Evolutionary conservation across 1,140 invertebrate genomes (phyloP).

Genomic region (Myzus persicae): DNA sequence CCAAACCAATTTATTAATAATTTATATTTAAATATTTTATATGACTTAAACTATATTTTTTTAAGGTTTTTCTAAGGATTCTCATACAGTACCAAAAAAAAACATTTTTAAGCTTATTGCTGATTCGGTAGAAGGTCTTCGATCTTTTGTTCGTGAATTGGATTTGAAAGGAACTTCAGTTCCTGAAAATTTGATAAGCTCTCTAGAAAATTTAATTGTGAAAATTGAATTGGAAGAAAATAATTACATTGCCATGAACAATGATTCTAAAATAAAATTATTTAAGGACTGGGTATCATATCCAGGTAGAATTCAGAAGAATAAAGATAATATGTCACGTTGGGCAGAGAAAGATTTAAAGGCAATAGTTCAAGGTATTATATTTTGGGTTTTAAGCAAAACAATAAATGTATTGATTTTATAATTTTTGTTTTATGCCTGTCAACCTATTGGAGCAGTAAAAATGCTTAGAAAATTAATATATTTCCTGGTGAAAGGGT

Average conservation of each 20-base stretch:
- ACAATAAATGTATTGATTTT: too few species aligned
- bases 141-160: constrained; percentile 35
- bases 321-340: neutral
- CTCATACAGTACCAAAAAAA: neutral
- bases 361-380: neutral
- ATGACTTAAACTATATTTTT: neutral
- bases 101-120: constrained; percentile 56
- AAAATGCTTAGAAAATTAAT: too few species aligned
- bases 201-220: constrained; percentile 20
- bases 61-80: neutral
- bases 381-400: neutral
- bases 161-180: neutral
- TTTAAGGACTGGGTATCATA: constrained; percentile 54
- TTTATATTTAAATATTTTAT: constrained; percentile 29
- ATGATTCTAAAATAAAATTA: constrained; percentile 56
- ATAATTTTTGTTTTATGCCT: too few species aligned
- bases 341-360: constrained; percentile 4
- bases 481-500: too few species aligned
- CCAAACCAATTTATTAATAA: neutral
- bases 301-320: neutral
- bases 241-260: constrained; percentile 30
- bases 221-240: constrained; percentile 40
- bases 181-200: constrained; percentile 10
- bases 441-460: too few species aligned
- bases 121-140: constrained; percentile 48